Evolutionary conservation across 1,140 invertebrate species (phyloP).

Genomic region (Caerostris extrusa): DNA sequence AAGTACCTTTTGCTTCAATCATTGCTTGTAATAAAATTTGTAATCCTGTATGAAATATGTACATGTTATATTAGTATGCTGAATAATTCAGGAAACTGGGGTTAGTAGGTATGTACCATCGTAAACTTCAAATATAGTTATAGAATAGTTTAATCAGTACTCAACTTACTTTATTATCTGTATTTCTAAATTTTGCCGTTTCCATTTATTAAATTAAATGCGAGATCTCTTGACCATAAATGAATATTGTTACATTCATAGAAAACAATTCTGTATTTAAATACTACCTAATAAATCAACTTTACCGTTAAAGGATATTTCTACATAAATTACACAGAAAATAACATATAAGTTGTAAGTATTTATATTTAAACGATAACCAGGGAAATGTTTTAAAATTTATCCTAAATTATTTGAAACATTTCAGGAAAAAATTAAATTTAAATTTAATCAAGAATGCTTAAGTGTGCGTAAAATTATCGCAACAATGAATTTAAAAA

Average conservation of each 20-base stretch:
- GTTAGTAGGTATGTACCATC: not conserved
- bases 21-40: slow-evolving; percentile 3
- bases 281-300: no score
- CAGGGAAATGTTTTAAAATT: no score
- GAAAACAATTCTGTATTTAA: no score
- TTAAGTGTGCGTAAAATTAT: no score
- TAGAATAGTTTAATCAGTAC: not conserved
- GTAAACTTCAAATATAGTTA: not conserved
- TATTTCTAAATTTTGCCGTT: not conserved
- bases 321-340: no score
- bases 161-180: not conserved
- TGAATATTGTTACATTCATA: not conserved
- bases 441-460: no score
- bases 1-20: not conserved
- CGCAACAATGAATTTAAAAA: no score
- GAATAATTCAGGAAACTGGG: not conserved
- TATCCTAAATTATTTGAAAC: no score
- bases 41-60: not conserved
- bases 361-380: no score
- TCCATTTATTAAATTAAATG: not conserved
- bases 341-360: no score
- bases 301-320: no score
- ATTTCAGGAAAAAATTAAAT: no score
- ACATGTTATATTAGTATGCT: not conserved
- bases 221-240: not conserved